Base-by-base conservation (phyloP, 2,888 invertebrate genomes). In the Tethea ocularis region DNA sequence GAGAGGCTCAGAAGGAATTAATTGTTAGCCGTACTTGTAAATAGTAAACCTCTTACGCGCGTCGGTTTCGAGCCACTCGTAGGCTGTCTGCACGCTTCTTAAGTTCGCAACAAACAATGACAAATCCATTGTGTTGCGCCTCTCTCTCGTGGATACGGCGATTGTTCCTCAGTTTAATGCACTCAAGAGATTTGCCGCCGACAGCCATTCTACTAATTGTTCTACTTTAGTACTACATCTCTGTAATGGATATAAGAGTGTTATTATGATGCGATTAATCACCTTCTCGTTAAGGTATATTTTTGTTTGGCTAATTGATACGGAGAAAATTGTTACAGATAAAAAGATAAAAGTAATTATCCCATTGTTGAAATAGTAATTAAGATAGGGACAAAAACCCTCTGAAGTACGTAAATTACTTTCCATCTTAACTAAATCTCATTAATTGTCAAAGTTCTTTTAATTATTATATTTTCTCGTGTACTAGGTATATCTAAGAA, bases 111-210 rank as follows among this genome's bases (percentile, higher is more conserved):
- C 41, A 46, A 46, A 46, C 46, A 46, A 46, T 20, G 17, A 46
- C 17, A 20, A 2, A 46, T 46, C 46, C 46, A 46, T 20, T 46
- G 46, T 46, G 20, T 46, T 38, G n/a, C 38, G 38, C 38, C n/a
- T 46, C 46, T 20, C n/a, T 46, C 46, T 20, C 1, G 10, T 20
- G 46, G 17, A 46, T 1, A 46, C 41, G 10, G 38, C n/a, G 38
- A 46, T 46, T 46, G 46, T 46, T 46, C 20, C 46, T 46, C 10
- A 46, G 46, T 46, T 46, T 46, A 46, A 46, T 46, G 46, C 20
- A 46, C 46, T 46, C 46, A 46, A 46, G 46, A 46, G 46, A 46
- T 20, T 46, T 46, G 46, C 46, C 46, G 7, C 46, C 46, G 46
- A 46, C 46, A 46, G 46, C 38, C n/a, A 38, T 46, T 46, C 10